Evolutionary conservation across 1,140 invertebrate genomes (phyloP).

Genomic region (Eumaeus atala): DNA sequence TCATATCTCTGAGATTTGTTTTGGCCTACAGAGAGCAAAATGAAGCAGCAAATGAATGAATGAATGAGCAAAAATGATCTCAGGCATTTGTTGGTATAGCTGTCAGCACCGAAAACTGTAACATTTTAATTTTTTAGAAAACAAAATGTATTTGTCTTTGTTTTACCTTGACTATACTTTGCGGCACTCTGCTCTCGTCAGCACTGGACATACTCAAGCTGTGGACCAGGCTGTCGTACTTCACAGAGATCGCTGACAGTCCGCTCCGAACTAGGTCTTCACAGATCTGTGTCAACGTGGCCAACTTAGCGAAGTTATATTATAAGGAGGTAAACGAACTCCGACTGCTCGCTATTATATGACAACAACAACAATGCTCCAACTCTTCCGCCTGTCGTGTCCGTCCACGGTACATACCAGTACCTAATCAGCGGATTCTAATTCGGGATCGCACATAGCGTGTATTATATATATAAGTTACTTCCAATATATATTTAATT

Average conservation of each 20-base stretch:
- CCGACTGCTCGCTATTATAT: too few species aligned
- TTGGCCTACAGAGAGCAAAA: too few species aligned
- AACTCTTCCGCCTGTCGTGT: too few species aligned
- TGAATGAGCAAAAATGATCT: too few species aligned
- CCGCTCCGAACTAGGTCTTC: slow-evolving; percentile 55
- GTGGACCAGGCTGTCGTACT: slow-evolving; percentile 50
- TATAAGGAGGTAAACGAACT: too few species aligned
- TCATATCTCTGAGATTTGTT: too few species aligned
- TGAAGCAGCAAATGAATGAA: too few species aligned
- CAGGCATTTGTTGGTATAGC: not conserved
- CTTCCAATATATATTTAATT: not conserved
- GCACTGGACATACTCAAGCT: slow-evolving; percentile 50
- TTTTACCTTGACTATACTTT: slow-evolving; percentile 50
- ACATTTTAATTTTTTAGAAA: not conserved
- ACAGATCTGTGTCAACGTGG: slow-evolving; percentile 41
- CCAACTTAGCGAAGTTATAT: too few species aligned
- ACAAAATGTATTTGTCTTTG: slow-evolving; percentile 17
- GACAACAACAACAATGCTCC: too few species aligned
- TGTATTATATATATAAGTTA: not conserved
- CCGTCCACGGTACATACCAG: too few species aligned
- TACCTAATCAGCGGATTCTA: too few species aligned
- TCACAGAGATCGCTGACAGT: slow-evolving; percentile 60
- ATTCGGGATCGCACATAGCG: too few species aligned
- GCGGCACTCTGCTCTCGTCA: slow-evolving; percentile 45
- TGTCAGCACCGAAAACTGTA: not conserved